Conservation (phyloP, 2,888 invertebrate species). For the Plebejus argus region DNA sequence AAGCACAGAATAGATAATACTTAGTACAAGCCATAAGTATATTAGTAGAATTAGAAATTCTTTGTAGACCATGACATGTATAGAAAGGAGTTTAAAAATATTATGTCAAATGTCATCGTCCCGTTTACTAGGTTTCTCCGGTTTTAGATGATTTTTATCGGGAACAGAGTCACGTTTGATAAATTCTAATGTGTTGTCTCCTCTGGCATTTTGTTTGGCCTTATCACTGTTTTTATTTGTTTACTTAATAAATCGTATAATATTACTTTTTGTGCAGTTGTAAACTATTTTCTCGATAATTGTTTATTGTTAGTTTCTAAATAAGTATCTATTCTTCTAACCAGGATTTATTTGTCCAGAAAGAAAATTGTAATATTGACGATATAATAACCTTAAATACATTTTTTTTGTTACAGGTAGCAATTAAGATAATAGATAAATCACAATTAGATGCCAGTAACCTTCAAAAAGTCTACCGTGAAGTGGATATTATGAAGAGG, state of each 20-base stretch:
- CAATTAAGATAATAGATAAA: constrained; percentile 98
- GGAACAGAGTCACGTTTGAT: not conserved
- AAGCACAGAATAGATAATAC: too few species aligned
- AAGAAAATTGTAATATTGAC: not conserved
- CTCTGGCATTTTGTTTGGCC: constrained; percentile 3
- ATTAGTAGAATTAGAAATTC: too few species aligned
- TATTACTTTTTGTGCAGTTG: not conserved
- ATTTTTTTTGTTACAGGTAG: constrained; percentile 86
- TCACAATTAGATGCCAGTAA: constrained; percentile 94
- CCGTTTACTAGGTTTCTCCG: not conserved
- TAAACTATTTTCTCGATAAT: not conserved
- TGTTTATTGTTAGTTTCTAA: not conserved
- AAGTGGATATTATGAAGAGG: constrained; percentile 98
- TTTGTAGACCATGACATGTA: not conserved
- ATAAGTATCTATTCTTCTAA: not conserved
- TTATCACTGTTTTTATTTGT: not conserved
- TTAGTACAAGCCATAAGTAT: too few species aligned
- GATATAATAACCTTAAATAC: not conserved
- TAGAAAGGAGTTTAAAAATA: not conserved
- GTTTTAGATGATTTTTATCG: not conserved
- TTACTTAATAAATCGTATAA: not conserved
- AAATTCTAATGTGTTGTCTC: not conserved
- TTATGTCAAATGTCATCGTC: not conserved
- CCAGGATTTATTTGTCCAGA: not conserved
- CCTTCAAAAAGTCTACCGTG: constrained; percentile 96